phyloP scores from a whole-genome alignment of 2,113 vertebrate genomes.

The Anoura caudifer region DNA sequence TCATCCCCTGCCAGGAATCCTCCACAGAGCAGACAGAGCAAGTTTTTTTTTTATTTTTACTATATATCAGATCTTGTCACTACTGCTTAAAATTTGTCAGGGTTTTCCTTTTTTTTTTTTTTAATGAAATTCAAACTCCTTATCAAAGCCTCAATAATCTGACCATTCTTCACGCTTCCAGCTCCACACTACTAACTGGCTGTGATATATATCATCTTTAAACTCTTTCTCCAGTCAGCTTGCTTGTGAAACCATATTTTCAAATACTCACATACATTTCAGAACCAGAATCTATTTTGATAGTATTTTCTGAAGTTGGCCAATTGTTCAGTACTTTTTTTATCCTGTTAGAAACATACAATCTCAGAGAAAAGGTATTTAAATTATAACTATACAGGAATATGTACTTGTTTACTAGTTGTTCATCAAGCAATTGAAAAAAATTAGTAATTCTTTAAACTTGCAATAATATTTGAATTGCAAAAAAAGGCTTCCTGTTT shows the following conservation, averaged over 20 bases:
- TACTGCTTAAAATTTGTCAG: neutral
- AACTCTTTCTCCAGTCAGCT: neutral
- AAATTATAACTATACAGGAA: neutral
- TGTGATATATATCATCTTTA: neutral
- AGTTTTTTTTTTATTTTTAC: neutral
- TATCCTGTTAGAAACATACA: neutral
- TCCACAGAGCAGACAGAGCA: neutral
- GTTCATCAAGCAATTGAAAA: neutral
- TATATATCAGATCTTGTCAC: neutral
- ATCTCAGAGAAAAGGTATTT: neutral
- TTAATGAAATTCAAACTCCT: neutral
- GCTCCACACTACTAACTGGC: neutral
- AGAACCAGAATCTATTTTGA: neutral
- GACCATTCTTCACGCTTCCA: neutral
- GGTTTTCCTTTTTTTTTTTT: neutral
- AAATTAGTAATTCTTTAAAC: neutral
- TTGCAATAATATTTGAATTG: neutral
- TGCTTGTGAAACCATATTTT: neutral
- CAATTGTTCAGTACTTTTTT: neutral
- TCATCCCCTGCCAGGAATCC: neutral
- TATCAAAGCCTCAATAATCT: neutral
- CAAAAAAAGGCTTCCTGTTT: neutral
- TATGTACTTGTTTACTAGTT: neutral
- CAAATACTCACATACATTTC: neutral
- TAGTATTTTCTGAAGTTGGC: neutral